Evolutionary conservation across 2,113 vertebrate species (phyloP).

Genomic region (Myrmophylax atrothorax): DNA sequence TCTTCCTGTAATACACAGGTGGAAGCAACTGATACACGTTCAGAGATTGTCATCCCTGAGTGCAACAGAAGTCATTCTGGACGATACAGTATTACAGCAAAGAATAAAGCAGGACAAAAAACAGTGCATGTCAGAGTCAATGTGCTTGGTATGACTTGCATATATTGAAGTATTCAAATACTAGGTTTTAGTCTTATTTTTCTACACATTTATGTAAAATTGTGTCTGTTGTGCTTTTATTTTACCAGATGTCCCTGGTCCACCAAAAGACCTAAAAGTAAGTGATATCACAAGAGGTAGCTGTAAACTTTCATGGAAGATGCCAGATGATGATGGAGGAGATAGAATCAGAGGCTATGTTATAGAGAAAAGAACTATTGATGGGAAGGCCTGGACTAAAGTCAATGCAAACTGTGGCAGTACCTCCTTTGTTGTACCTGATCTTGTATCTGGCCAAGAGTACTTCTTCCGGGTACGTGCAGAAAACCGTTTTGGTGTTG

Average conservation of each 20-base stretch:
- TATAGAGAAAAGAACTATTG: conserved; percentile 91
- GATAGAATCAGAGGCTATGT: conserved; percentile 95
- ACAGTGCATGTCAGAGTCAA: conserved; percentile 87
- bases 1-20: conserved; percentile 71
- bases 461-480: conserved; percentile 94
- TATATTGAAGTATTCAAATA: neutral
- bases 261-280: conserved; percentile 92
- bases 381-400: conserved; percentile 96
- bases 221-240: conserved; percentile 10
- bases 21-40: conserved; percentile 84
- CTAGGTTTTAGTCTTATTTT: neutral
- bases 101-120: conserved; percentile 94
- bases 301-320: conserved; percentile 93
- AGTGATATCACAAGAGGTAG: conserved; percentile 92
- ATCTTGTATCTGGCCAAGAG: conserved; percentile 89
- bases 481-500: conserved; percentile 92
- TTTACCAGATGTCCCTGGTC: conserved; percentile 88
- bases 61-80: conserved; percentile 89
- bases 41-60: conserved; percentile 83
- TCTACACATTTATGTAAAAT: neutral
- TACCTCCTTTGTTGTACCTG: conserved; percentile 88
- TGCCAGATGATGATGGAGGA: conserved; percentile 93
- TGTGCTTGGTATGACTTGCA: conserved; percentile 85
- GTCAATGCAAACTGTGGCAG: conserved; percentile 88
- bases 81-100: conserved; percentile 91